These are phyloP conservation scores for Amphilophus citrinellus DNA, from an alignment of 2,113 vertebrate genomes.

Conservation along the genomic window DNA sequence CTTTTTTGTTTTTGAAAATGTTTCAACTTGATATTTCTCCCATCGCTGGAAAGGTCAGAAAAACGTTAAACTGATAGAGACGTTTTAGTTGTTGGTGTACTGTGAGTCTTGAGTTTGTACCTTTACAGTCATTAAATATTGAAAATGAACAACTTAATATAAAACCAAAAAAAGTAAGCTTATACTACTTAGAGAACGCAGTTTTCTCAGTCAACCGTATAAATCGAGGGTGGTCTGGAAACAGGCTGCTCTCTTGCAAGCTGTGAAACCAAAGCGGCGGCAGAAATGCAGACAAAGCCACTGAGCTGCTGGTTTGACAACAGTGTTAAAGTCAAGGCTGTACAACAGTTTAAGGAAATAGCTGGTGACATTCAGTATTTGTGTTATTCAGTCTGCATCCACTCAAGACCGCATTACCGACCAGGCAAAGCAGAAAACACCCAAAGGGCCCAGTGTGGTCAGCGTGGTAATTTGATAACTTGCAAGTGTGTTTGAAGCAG, in stretches of 20 bases:
- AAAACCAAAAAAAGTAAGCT: background rate
- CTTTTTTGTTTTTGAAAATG: no score
- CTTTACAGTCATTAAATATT: background rate
- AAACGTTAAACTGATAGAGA: background rate
- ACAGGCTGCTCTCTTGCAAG: background rate
- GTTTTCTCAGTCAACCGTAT: background rate
- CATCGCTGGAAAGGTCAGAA: no score
- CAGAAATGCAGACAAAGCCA: background rate
- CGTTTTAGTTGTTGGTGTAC: background rate
- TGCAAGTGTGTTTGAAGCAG: no score
- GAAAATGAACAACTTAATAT: background rate
- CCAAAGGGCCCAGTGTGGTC: no score
- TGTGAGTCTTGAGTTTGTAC: background rate
- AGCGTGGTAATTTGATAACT: no score
- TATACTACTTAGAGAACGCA: background rate
- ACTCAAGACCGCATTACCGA: background rate
- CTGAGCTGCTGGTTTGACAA: background rate
- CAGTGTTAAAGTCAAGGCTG: background rate
- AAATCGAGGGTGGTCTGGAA: background rate
- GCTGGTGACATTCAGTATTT: background rate
- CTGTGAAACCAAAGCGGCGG: background rate
- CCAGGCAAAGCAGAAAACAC: no score
- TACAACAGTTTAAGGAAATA: background rate
- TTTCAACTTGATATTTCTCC: no score
- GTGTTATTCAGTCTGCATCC: background rate